Base-by-base conservation (phyloP, 2,113 vertebrate genomes). In the Xyrauchen texanus region DNA sequence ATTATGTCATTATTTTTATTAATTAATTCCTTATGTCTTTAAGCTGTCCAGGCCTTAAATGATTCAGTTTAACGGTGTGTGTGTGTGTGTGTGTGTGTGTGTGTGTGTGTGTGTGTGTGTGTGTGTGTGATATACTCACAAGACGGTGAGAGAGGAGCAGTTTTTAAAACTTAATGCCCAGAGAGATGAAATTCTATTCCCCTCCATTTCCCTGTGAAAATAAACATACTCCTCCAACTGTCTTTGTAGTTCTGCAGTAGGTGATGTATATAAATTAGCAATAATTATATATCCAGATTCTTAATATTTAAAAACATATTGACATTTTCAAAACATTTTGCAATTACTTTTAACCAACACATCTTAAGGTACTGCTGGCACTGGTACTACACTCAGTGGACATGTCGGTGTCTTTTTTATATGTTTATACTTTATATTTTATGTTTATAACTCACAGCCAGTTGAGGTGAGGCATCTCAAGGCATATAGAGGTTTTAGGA, bases 121-220 rank as follows among this genome's bases (percentile, higher is more conserved):
- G 65, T 13, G 44, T n/a, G 11, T 46, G 34, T 15, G 15, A 6
- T 5, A 11, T 55, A 88, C 90, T 91, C 83, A 91, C 89, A 92
- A 77, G 21, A 92, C 90, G 0, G 86, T 89, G 63, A 93, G 77
- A 44, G 85, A 51, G 0, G 0, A 67, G 73, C 90, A 92, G 44
- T 88, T 87, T 69, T 80, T 84, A 84, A 91, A 89, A 58, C 71
- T 81, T 2, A 83, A 85, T 5, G 80, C 42, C 11, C 7, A 71
- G 76, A 92, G 70, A 0, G 34, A 76, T 9, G 6, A 63, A 53
- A 92, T 87, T 65, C 58, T 62, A 81, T 91, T 90, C 2, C 90
- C 90, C 63, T 93, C 89, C 80, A 92, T 81, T 57, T 92, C 91
- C 76, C 91, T 91, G 85, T 15, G 16, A 57, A 79, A 55, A 61